Conservation (phyloP, 2,113 vertebrate species). For the Deroptyus accipitrinus region DNA sequence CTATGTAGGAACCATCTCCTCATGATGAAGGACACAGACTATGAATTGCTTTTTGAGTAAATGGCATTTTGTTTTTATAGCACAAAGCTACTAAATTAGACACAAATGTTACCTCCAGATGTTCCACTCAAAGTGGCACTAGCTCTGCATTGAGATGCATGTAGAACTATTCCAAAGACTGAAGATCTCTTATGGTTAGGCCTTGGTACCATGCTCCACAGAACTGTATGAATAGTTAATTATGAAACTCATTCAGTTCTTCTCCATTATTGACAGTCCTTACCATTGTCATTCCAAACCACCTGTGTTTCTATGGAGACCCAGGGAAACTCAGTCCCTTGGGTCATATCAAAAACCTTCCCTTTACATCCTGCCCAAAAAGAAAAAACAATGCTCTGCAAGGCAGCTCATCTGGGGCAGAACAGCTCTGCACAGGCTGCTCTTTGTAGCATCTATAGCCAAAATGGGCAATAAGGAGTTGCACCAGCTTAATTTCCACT, state of each 20-base stretch:
- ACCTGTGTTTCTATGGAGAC: constrained; percentile 60
- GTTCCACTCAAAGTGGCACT: background rate
- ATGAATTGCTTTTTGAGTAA: background rate
- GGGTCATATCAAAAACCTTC: constrained; percentile 21
- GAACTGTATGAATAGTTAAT: background rate
- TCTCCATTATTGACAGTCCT: background rate
- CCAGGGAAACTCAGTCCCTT: background rate
- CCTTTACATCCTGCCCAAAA: background rate
- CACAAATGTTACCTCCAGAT: background rate
- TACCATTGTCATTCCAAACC: background rate
- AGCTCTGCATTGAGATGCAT: background rate
- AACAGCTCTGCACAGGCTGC: background rate
- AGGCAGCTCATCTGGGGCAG: background rate
- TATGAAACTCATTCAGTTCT: background rate
- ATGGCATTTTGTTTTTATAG: background rate
- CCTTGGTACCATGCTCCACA: background rate
- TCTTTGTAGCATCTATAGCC: background rate
- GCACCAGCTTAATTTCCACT: background rate
- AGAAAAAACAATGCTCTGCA: background rate
- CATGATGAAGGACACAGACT: background rate
- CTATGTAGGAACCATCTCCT: background rate
- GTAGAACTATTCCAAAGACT: background rate
- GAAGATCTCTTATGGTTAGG: background rate
- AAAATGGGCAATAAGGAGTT: background rate
- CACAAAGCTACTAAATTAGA: background rate